phyloP scores from a whole-genome alignment of 2,888 invertebrate genomes.

The Oxycera nigricornis region DNA sequence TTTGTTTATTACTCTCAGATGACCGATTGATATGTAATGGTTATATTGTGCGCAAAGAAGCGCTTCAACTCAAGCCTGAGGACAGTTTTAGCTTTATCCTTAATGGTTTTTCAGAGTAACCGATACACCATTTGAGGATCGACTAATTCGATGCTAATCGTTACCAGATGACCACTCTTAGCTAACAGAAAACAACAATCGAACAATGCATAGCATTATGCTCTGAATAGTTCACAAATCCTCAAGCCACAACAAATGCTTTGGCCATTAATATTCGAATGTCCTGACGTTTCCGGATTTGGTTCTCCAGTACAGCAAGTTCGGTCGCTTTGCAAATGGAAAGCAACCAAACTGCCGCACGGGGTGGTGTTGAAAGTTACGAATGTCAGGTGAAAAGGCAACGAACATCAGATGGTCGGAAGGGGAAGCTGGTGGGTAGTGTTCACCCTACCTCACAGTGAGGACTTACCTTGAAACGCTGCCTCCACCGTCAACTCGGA shows the following conservation, averaged over 20 bases:
- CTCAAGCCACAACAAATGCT: neutral
- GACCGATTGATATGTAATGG: too few relatives aligned
- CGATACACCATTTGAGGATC: too few relatives aligned
- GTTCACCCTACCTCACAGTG: neutral
- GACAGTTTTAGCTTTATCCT: too few relatives aligned
- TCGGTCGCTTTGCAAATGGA: neutral
- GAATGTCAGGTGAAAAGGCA: constrained; percentile 1
- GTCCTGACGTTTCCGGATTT: neutral
- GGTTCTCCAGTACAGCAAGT: neutral
- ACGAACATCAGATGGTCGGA: neutral
- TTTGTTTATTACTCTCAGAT: too few relatives aligned
- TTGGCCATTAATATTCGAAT: neutral
- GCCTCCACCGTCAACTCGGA: constrained; percentile 64
- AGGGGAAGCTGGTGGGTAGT: neutral
- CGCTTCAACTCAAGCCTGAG: too few relatives aligned
- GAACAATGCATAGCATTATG: too few relatives aligned
- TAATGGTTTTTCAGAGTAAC: too few relatives aligned
- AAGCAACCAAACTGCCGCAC: neutral
- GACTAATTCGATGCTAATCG: neutral
- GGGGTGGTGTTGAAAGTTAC: neutral
- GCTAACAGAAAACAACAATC: neutral
- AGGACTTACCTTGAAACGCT: constrained; percentile 67
- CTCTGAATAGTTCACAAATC: too few relatives aligned
- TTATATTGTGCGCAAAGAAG: too few relatives aligned
- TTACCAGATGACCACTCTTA: too few relatives aligned